These are phyloP conservation scores for Augochlora pura DNA, from an alignment of 1,140 invertebrate species.

Conservation along the genomic window DNA sequence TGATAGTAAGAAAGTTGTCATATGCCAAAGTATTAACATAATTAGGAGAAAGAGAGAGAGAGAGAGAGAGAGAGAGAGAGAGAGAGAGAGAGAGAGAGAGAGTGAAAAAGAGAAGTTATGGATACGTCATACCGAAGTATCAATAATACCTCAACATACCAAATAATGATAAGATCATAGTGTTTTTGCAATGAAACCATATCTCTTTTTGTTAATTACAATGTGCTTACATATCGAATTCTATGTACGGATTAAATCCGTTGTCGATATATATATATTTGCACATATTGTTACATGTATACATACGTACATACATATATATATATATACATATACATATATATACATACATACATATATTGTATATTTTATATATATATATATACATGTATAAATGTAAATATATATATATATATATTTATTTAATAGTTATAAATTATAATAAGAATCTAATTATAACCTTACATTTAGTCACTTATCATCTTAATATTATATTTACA, in stretches of 20 bases:
- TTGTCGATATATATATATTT: constrained; percentile 22
- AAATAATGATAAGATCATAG: constrained; percentile 47
- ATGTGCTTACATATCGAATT: constrained; percentile 47
- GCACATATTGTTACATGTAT: background rate
- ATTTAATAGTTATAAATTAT: constrained; percentile 58
- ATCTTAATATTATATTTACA: constrained; percentile 67
- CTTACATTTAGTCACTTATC: constrained; percentile 57
- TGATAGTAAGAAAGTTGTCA: constrained; percentile 12
- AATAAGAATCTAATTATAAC: constrained; percentile 57
- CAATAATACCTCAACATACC: constrained; percentile 27
- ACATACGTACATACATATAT: constrained; percentile 32
- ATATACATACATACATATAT: background rate
- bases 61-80: background rate
- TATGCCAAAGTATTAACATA: constrained; percentile 8
- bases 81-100: background rate
- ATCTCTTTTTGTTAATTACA: constrained; percentile 57
- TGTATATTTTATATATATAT: background rate
- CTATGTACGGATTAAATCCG: constrained; percentile 56
- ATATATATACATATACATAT: constrained; percentile 36
- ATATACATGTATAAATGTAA: constrained; percentile 13
- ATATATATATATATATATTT: constrained; percentile 39
- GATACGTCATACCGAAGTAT: constrained; percentile 21
- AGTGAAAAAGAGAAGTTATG: background rate
- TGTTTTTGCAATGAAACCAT: constrained; percentile 52
- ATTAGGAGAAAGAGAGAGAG: background rate